These are phyloP conservation scores for Portunus trituberculatus DNA, from an alignment of 1,140 invertebrate species.

Conservation along the genomic window DNA sequence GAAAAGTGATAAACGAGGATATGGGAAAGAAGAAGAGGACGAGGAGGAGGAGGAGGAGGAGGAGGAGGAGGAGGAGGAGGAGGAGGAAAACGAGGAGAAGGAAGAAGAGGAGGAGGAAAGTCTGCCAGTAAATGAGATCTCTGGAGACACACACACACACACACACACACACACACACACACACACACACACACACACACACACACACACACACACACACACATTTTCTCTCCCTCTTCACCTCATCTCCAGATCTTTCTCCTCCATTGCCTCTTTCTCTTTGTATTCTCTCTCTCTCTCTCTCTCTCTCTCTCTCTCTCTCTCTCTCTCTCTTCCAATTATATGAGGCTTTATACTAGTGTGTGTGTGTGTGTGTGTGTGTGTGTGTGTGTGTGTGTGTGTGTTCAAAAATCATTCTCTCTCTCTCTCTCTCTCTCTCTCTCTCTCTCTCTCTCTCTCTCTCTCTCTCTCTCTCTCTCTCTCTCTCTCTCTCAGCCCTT, in stretches of 20 bases:
- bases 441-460: no score
- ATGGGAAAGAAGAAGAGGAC: no score
- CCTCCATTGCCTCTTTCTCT: background rate
- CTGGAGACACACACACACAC: conserved; percentile 6
- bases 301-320: background rate
- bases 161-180: conserved; percentile 11
- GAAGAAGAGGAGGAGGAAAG: background rate
- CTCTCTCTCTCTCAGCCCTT: no score
- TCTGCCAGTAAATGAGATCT: background rate
- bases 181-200: conserved; percentile 16
- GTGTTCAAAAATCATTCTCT: no score
- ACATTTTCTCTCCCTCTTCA: background rate
- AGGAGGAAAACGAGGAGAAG: background rate
- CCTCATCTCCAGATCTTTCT: background rate
- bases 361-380: no score
- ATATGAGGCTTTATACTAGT: no score
- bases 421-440: no score
- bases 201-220: conserved; percentile 7
- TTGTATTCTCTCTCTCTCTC: background rate
- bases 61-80: background rate
- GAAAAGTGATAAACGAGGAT: no score
- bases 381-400: no score
- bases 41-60: no score
- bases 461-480: no score
- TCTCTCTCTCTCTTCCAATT: background rate